Evolutionary conservation across 2,888 invertebrate genomes (phyloP), one percentile per base, ranked within the genome.

Genomic region (Drosophila parthenogenetica): DNA sequence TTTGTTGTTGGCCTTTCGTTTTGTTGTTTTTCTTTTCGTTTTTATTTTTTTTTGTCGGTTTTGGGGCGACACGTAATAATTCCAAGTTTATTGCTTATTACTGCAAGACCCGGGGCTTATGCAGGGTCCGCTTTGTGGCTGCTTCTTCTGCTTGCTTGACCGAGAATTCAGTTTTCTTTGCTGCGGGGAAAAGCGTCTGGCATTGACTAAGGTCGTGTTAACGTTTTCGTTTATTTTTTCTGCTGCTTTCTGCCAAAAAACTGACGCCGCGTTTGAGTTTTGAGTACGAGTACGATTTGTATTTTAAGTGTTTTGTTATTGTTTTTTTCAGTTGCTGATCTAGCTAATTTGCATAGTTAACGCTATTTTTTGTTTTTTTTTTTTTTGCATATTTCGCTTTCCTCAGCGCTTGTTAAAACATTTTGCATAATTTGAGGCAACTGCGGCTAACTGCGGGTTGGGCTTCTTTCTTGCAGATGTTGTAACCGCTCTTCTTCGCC

Each of bases 1-100:
- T 8, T 43, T 43, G 39, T 51, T 46, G 80, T 45, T 72, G 69
- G 73, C 87, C 88, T 82, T 88, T 82, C 89, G 87, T 82, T 82
- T 86, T 79, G 8, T 29, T 29, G 22, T 22, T 29, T 29, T 29
- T 29, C 29, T 29, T 29, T 25, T 5, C 5, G 22, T 22, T 22
- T 22, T 22, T 19, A 19, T 19, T 25, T 25, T 5, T 29, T 29
- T 7, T 29, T 29, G 5, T 29, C 8, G 61, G 49, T 61, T 74
- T 77, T 43, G 51, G 51, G 45, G 55, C 69, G 61, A 84, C 70
- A 83, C 89, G 89, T 89, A 84, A 84, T 89, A 81, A 70, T 81
- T 71, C 60, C 71, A 64, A 49, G 70, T 55, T 88, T 77, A 83
- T 83, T 67, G 87, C 79, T 88, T 81, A 81, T 83, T 72, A 79